Percentiles rank a stretch among this genome's conserved stretches.
Evolutionary conservation across 2,888 invertebrate species (phyloP).

Genomic region (Craniophora ligustri): DNA sequence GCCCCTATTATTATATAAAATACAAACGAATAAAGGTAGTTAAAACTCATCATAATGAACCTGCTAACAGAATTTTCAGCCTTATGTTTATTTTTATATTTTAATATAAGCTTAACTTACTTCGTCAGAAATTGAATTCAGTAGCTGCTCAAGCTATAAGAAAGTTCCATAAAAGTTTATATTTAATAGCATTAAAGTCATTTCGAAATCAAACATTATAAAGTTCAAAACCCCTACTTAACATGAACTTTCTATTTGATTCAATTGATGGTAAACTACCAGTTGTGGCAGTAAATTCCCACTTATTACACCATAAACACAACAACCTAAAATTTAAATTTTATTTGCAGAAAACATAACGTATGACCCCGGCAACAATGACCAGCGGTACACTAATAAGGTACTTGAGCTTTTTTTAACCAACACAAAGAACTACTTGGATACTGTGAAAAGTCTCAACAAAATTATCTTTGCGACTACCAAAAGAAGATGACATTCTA

Average conservation of each 20-base stretch:
- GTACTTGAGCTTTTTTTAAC: slow-evolving; percentile 43
- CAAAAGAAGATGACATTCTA: slow-evolving; percentile 5
- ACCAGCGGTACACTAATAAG: slow-evolving; percentile 40
- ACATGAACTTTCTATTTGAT: slow-evolving; percentile 35
- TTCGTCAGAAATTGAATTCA: too few species aligned
- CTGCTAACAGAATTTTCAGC: too few species aligned
- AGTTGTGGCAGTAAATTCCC: slow-evolving; percentile 27
- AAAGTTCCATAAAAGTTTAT: too few species aligned
- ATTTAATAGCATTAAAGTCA: too few species aligned
- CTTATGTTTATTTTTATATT: neutral
- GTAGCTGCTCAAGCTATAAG: too few species aligned
- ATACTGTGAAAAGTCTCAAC: slow-evolving; percentile 53
- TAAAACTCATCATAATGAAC: too few species aligned
- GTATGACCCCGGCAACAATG: slow-evolving; percentile 35
- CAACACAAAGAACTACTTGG: slow-evolving; percentile 52
- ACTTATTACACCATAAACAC: slow-evolving; percentile 28
- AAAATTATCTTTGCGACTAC: slow-evolving; percentile 8
- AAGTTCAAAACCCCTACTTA: slow-evolving; percentile 18
- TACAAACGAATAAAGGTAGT: too few species aligned
- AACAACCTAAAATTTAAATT: slow-evolving; percentile 24
- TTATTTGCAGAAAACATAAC: slow-evolving; percentile 35
- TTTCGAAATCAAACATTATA: neutral
- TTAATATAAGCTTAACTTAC: too few species aligned
- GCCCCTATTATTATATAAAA: too few species aligned
- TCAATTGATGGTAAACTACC: slow-evolving; percentile 19